phyloP scores from a whole-genome alignment of 1,140 invertebrate species.

The Bicyclus anynana region DNA sequence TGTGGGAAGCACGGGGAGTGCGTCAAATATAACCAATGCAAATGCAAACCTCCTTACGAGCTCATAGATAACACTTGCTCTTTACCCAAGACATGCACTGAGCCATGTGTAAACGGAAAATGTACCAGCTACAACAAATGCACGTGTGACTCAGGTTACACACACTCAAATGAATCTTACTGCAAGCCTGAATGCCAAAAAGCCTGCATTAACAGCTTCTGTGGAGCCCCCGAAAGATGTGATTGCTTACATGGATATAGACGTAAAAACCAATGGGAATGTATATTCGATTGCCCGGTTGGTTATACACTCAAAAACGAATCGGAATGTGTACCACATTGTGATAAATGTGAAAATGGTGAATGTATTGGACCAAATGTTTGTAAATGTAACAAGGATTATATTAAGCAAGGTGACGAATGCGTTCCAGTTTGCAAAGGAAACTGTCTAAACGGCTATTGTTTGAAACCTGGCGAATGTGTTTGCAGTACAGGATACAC shows the following conservation, averaged over 20 bases:
- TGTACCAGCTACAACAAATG: constrained; percentile 30
- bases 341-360: constrained; percentile 69
- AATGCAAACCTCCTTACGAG: constrained; percentile 10
- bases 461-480: constrained; percentile 56
- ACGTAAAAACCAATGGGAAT: constrained; percentile 44
- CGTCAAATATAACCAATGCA: constrained; percentile 34
- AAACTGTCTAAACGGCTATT: constrained; percentile 37
- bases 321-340: constrained; percentile 62
- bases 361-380: constrained; percentile 37
- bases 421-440: constrained; percentile 23
- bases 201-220: constrained; percentile 48
- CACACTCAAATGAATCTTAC: constrained; percentile 5
- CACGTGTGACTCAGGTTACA: constrained; percentile 36
- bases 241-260: constrained; percentile 36
- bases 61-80: not conserved
- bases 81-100: constrained; percentile 20
- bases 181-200: constrained; percentile 44
- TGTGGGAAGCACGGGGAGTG: constrained; percentile 51
- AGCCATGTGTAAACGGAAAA: constrained; percentile 19
- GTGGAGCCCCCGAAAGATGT: constrained; percentile 34
- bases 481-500: constrained; percentile 41
- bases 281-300: constrained; percentile 66
- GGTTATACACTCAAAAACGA: constrained; percentile 35
- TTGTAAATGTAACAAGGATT: constrained; percentile 50
- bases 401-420: constrained; percentile 15